Percentiles rank a stretch among this genome's conserved stretches.
Evolutionary conservation across 2,113 vertebrate genomes (phyloP).

Genomic region (Xiphias gladius): DNA sequence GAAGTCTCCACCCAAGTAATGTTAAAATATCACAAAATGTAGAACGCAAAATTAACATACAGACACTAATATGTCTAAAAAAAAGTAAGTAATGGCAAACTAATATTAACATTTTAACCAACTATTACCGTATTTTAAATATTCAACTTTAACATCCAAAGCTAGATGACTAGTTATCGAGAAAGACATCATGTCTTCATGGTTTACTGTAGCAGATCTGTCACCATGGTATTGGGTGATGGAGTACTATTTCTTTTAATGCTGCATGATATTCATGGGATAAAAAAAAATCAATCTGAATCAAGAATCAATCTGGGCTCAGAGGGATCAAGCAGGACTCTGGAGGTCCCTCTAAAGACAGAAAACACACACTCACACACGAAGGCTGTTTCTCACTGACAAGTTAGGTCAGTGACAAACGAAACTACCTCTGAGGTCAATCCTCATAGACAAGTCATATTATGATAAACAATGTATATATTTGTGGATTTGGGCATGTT

Average conservation of each 20-base stretch:
- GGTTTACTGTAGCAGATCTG: neutral
- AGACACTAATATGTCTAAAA: too few relatives aligned
- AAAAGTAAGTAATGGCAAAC: too few relatives aligned
- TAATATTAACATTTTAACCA: too few relatives aligned
- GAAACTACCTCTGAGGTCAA: too few relatives aligned
- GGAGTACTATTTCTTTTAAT: neutral
- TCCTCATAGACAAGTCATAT: too few relatives aligned
- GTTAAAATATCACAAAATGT: too few relatives aligned
- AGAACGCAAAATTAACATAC: too few relatives aligned
- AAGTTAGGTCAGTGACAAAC: too few relatives aligned
- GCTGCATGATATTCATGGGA: neutral
- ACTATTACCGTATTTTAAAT: neutral
- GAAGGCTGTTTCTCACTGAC: neutral
- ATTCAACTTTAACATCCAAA: neutral
- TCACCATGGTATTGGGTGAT: neutral
- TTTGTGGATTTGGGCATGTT: too few relatives aligned
- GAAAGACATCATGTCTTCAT: neutral
- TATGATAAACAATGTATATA: too few relatives aligned
- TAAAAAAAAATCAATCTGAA: neutral
- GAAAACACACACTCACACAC: neutral
- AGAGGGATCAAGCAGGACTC: neutral
- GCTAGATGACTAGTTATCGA: neutral
- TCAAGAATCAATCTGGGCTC: constrained; percentile 11
- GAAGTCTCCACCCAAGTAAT: too few relatives aligned
- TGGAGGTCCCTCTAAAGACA: too few relatives aligned